phyloP scores from a whole-genome alignment of 2,113 vertebrate genomes.

The Indri indri region DNA sequence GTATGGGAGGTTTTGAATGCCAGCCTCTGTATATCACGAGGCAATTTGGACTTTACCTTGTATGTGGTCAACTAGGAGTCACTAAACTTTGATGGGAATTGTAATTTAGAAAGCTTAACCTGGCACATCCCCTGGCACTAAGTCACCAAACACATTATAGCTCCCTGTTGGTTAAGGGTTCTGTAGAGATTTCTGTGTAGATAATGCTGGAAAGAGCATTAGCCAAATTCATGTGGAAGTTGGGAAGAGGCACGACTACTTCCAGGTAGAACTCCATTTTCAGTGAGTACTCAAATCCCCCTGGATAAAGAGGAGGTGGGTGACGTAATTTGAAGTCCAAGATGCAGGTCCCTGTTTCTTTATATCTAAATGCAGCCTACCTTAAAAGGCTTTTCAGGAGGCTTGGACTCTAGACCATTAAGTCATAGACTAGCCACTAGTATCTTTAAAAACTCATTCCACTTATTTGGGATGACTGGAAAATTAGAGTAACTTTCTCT shows the following conservation, averaged over 20 bases:
- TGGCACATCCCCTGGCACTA: not conserved
- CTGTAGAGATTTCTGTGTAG: not conserved
- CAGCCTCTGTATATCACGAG: slow-evolving; percentile 33
- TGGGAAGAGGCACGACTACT: not conserved
- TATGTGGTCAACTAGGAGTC: not conserved
- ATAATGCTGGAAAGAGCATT: not conserved
- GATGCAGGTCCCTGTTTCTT: not conserved
- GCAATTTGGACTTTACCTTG: slow-evolving; percentile 16
- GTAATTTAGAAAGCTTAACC: slow-evolving; percentile 12
- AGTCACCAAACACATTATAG: not conserved
- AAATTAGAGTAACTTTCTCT: not conserved
- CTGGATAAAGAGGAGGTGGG: not conserved
- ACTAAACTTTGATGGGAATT: slow-evolving; percentile 17
- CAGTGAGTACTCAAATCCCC: not conserved
- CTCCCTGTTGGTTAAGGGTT: not conserved
- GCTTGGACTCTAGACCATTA: not conserved
- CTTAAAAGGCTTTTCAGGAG: not conserved
- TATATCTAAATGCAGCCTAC: not conserved
- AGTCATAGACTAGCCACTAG: not conserved
- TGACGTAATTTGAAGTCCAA: not conserved
- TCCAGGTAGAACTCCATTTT: not conserved
- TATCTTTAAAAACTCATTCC: not conserved
- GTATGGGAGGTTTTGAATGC: not conserved
- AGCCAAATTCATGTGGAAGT: not conserved
- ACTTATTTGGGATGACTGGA: not conserved